These are phyloP conservation scores for Entomyzon cyanotis DNA, from an alignment of 2,113 vertebrate species.

Conservation along the genomic window DNA sequence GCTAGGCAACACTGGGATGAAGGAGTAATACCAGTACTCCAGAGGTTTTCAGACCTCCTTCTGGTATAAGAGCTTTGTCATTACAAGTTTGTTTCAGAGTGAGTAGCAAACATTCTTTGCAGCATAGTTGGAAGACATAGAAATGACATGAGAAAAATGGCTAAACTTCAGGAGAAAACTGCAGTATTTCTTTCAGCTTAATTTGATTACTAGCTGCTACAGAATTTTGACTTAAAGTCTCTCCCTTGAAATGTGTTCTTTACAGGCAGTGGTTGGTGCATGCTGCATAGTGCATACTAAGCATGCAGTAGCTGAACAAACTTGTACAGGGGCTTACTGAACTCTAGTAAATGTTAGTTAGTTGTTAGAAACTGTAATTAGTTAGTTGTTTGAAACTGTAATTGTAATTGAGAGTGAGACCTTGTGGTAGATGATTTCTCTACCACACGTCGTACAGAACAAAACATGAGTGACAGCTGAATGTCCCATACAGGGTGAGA, in stretches of 20 bases:
- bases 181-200: not conserved
- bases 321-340: not conserved
- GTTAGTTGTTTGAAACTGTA: not conserved
- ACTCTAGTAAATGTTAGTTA: not conserved
- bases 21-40: not conserved
- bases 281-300: not conserved
- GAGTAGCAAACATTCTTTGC: not conserved
- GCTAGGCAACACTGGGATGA: slow-evolving; percentile 22
- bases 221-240: not conserved
- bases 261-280: not conserved
- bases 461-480: not conserved
- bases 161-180: not conserved
- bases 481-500: not conserved
- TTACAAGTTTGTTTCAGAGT: not conserved
- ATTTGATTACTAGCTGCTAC: not conserved
- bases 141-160: not conserved
- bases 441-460: not conserved
- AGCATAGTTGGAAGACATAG: not conserved
- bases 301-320: not conserved
- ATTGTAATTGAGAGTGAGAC: not conserved
- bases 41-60: slow-evolving; percentile 15
- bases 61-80: not conserved
- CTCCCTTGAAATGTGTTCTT: not conserved
- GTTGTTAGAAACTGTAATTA: not conserved
- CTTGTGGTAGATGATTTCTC: not conserved